Conservation (phyloP, 2,888 invertebrate genomes). For the Leistus spinibarbis region DNA sequence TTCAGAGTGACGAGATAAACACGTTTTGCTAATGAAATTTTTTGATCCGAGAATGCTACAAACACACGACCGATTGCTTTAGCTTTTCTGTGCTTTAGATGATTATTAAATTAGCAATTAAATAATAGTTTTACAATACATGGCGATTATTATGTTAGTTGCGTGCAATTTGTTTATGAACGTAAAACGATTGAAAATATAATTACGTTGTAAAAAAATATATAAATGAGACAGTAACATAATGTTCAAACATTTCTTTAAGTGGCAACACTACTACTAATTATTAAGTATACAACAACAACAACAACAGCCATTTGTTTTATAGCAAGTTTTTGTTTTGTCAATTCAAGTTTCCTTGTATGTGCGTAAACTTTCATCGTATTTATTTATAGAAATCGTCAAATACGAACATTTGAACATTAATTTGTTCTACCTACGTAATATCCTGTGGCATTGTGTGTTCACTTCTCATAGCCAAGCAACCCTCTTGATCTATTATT, state of each 20-base stretch:
- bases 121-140: not conserved
- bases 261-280: conserved; percentile 5
- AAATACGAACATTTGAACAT: conserved; percentile 3
- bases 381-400: conserved; percentile 10
- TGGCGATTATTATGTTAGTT: not conserved
- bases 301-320: conserved; percentile 16
- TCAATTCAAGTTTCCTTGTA: conserved; percentile 17
- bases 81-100: no score
- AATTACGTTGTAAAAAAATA: conserved; percentile 15
- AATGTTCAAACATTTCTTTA: not conserved
- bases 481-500: conserved; percentile 39
- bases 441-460: conserved; percentile 37
- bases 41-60: no score
- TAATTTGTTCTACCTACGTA: conserved; percentile 16
- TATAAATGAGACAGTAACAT: not conserved
- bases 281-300: conserved; percentile 1
- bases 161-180: not conserved
- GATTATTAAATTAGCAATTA: no score
- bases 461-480: conserved; percentile 17
- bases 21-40: no score
- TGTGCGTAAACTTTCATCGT: conserved; percentile 18
- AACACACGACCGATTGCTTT: no score
- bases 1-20: no score
- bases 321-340: conserved; percentile 5
- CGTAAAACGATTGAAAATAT: not conserved